Evolutionary conservation across 2,113 vertebrate species (phyloP), one percentile per base, ranked within the genome.

Genomic region (Prunella fulvescens): DNA sequence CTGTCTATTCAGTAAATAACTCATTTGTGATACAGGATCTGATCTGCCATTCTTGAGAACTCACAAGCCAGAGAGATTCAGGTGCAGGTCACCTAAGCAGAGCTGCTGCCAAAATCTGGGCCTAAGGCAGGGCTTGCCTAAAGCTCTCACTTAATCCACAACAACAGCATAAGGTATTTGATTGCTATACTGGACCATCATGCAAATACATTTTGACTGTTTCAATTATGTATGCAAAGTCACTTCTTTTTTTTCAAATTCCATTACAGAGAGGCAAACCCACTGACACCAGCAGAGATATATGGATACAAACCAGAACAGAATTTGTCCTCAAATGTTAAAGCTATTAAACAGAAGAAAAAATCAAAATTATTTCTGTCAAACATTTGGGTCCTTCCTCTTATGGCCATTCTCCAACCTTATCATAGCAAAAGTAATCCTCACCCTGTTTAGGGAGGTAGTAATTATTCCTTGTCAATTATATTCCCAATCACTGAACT

Each of bases 381-480:
- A 80, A 40, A 53, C 26, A 72, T 44, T 57, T 65, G 45, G 29
- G 29, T 78, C 19, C 29, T 60, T 88, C 62, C 70, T 60, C 29
- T 54, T 39, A 29, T 86, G 71, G 81, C 37, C 29, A 3, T 79
- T 69, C 24, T 73, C 73, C 88, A 93, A 35, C 12, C 6, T 84
- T 66, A 51, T 48, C 62, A 80, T 26, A 80, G 19, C 12, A 86
- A 77, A 88, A 86, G 15, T 57, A 72, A 28, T 60, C 37, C 81
- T 88, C 51, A 81, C 18, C 25, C 28, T 58, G 40, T 71, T 94
- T 90, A 79, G 42, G 84, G 51, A 95, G 14, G 35, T 42, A 57
- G 60, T n/a, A 85, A 91, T 92, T 94, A 87, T 74, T 93, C 73
- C 65, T 82, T 92, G 77, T 82, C 93, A 86, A 85, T 97, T 90